phyloP scores from a whole-genome alignment of 1,140 invertebrate genomes.

The Notospermus geniculatus region DNA sequence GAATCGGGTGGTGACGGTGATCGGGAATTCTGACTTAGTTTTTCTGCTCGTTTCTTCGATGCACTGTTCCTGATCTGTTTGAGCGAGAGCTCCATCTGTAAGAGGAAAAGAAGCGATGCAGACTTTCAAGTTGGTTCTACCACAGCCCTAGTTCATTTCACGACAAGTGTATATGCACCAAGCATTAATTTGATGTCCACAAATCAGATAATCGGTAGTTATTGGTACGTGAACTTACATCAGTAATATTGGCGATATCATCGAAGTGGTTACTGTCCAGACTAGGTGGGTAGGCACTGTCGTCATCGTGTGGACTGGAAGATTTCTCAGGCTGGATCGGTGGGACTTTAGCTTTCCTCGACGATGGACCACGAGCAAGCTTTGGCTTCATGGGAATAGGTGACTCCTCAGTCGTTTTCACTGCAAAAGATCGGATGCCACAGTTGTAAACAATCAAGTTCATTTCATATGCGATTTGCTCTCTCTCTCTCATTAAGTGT shows the following conservation, averaged over 20 bases:
- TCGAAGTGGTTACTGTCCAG: conserved; percentile 25
- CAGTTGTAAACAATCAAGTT: no score
- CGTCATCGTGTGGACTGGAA: conserved; percentile 30
- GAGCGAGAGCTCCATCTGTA: conserved; percentile 38
- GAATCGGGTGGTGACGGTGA: conserved; percentile 33
- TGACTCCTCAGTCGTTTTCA: conserved; percentile 35
- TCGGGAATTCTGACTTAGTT: conserved; percentile 29
- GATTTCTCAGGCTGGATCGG: conserved; percentile 33
- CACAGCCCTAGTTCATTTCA: not conserved
- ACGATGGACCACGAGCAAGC: conserved; percentile 41
- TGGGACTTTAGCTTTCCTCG: conserved; percentile 39
- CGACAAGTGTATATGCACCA: not conserved
- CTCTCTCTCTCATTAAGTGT: no score
- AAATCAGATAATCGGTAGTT: not conserved
- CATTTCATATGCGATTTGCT: no score
- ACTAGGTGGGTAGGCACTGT: conserved; percentile 44
- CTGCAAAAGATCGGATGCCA: conserved; percentile 16
- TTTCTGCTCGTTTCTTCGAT: conserved; percentile 47
- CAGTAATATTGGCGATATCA: no score
- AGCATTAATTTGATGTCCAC: no score
- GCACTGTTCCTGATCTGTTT: conserved; percentile 49
- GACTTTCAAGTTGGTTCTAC: not conserved
- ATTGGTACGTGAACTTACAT: not conserved
- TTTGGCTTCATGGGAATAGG: conserved; percentile 44
- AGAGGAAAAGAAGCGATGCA: conserved; percentile 1